Conservation (phyloP, 1,140 invertebrate species). For the Drosophila equinoxialis region DNA sequence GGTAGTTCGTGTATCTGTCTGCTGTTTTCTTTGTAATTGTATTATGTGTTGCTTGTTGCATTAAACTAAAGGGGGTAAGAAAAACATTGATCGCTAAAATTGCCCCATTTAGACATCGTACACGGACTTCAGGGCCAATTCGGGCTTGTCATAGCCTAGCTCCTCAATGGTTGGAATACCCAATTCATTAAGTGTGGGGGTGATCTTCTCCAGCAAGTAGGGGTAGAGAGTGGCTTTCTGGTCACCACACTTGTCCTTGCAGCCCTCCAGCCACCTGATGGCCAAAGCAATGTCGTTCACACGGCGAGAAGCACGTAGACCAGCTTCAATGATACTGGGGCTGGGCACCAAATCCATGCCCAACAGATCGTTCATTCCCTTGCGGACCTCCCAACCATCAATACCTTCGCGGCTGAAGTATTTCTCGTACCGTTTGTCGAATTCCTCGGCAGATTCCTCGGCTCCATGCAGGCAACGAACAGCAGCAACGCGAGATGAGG, state of each 20-base stretch:
- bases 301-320: constrained; percentile 95
- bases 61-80: constrained; percentile 54
- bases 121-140: constrained; percentile 91
- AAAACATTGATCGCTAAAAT: constrained; percentile 22
- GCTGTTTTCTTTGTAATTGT: constrained; percentile 30
- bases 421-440: constrained; percentile 90
- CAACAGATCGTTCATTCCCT: constrained; percentile 91
- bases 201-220: constrained; percentile 96
- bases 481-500: constrained; percentile 51
- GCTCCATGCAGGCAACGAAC: constrained; percentile 79
- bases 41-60: constrained; percentile 43
- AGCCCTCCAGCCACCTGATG: constrained; percentile 95
- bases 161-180: constrained; percentile 97
- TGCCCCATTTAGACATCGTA: constrained; percentile 86
- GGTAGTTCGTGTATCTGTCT: constrained; percentile 35
- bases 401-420: constrained; percentile 96
- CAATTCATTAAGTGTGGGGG: constrained; percentile 95
- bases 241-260: constrained; percentile 95
- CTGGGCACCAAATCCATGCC: constrained; percentile 97
- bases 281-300: constrained; percentile 97
- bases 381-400: constrained; percentile 98
- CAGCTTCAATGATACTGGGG: constrained; percentile 95
- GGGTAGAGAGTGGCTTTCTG: constrained; percentile 93
- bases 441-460: constrained; percentile 87
- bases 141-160: constrained; percentile 98